Base-by-base conservation (phyloP, 2,888 invertebrate species). In the Meganola albula region DNA sequence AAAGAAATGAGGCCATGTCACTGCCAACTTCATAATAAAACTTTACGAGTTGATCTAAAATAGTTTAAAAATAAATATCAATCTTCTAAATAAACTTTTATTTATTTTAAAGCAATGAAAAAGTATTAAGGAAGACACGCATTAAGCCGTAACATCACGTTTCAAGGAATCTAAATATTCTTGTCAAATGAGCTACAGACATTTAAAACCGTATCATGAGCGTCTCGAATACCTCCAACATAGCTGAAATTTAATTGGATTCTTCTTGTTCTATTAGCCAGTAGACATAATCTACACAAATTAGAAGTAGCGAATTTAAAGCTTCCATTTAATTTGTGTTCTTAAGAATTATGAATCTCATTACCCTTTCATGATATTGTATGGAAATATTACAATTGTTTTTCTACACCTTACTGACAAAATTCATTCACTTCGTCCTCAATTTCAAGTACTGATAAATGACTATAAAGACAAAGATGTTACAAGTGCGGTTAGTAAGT, bases 281-380 rank as follows among this genome's bases (percentile, higher is more conserved):
- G 11, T 0, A 18, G 28, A 12, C 1, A 23, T 21, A 26, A 21
- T 1, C 26, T 10, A 6, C 7, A 7, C 21, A 29, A 20, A 35
- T 31, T 27, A 27, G 31, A 37, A 18, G 35, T 11, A 21, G 11
- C 34, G 28, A 34, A 39, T 39, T 29, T 33, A 27, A 34, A 33
- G 27, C 37, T 30, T 25, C 21, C 27, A 31, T 26, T 30, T 27
- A 44, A 44, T 32, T 29, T 41, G 27, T 40, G 21, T 39, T 40
- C 31, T 13, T 21, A 34, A 37, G 36, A 48, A 40, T 48, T 26
- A 46, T 39, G 34, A 37, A 29, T 39, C 37, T 43, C 38, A 44
- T 38, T 37, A 48, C 30, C 35, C 24, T n/a, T n/a, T n/a, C n/a
- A n/a, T n/a, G n/a, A n/a, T n/a, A n/a, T n/a, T n/a, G n/a, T n/a